phyloP scores from a whole-genome alignment of 1,140 invertebrate genomes.

The Drosophila auraria region DNA sequence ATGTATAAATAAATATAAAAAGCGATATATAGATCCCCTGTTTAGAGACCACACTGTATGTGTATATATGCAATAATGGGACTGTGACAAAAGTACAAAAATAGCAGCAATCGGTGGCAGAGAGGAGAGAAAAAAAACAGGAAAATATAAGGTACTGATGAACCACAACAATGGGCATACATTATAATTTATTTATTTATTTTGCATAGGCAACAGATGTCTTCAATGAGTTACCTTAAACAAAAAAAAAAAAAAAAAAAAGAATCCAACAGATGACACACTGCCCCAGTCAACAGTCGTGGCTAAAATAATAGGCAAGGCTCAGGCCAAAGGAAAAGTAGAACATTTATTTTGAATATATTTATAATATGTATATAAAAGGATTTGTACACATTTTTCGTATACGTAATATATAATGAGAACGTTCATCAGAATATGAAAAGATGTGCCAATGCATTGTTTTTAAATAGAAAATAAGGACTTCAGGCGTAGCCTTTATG shows the following conservation, averaged over 20 bases:
- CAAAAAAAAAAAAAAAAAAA: not conserved
- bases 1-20: not conserved
- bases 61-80: slow-evolving; percentile 9
- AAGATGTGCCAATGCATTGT: not conserved
- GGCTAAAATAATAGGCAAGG: not conserved
- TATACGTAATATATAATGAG: not conserved
- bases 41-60: not conserved
- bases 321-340: not conserved
- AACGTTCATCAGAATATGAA: not conserved
- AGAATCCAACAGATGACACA: not conserved
- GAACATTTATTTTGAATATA: not conserved
- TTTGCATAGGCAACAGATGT: slow-evolving; percentile 20
- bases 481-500: too few relatives aligned
- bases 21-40: not conserved
- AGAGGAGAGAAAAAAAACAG: not conserved
- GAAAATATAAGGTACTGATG: slow-evolving; percentile 18
- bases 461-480: too few relatives aligned
- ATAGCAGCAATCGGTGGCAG: slow-evolving; percentile 19
- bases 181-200: slow-evolving; percentile 6
- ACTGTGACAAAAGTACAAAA: slow-evolving; percentile 20
- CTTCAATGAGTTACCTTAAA: not conserved
- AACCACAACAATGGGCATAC: slow-evolving; percentile 8
- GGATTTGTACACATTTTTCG: not conserved
- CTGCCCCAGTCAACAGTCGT: not conserved
- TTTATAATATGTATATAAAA: too few relatives aligned